Base-by-base conservation (phyloP, 2,797 vertebrate genomes). In the Aulostomus chinensis region DNA sequence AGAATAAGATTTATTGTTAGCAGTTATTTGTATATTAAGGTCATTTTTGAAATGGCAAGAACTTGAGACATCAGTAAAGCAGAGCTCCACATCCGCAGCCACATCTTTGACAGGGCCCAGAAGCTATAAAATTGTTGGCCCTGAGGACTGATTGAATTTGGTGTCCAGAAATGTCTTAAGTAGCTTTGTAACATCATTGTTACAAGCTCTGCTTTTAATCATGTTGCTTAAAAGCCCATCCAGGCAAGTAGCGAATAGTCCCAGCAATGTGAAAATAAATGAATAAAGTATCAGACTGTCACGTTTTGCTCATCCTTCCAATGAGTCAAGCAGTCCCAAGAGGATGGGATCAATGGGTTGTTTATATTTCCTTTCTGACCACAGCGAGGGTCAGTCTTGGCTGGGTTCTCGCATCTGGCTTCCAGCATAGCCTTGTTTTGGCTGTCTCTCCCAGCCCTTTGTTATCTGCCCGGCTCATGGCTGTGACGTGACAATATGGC, bases 401-500 rank as follows among this genome's bases (percentile, higher is more conserved):
- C 37, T 46, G 47, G 28, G 18, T 5, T 6, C 42, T 21, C 20
- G 32, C 42, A 6, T 53, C 15, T 40, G 40, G 9, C 22, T 52
- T 53, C 38, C 36, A 35, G 21, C 18, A 10, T 15, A 48, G 43
- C 55, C 41, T 38, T n/a, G 21, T 31, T 53, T n/a, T 30, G 30
- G 32, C 32, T 45, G 37, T 32, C 7, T 52, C 61, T 42, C 30
- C 53, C 40, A 46, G 63, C 71, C 80, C 67, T 76, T 55, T 71
- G 88, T 88, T 88, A 90, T 91, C 90, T 92, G 28, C 67, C 69
- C 4, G 48, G 35, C 38, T 68, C 66, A 13, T 50, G 68, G 34
- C 62, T 73, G 37, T 50, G 64, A 16, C 36, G 40, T 35, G 24
- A 45, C 29, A 45, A 13, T 47, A 59, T 78, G 73, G 36, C 71